Percentiles rank a stretch among this genome's conserved stretches.
Evolutionary conservation across 2,113 vertebrate genomes (phyloP).

Genomic region (Caloenas nicobarica): DNA sequence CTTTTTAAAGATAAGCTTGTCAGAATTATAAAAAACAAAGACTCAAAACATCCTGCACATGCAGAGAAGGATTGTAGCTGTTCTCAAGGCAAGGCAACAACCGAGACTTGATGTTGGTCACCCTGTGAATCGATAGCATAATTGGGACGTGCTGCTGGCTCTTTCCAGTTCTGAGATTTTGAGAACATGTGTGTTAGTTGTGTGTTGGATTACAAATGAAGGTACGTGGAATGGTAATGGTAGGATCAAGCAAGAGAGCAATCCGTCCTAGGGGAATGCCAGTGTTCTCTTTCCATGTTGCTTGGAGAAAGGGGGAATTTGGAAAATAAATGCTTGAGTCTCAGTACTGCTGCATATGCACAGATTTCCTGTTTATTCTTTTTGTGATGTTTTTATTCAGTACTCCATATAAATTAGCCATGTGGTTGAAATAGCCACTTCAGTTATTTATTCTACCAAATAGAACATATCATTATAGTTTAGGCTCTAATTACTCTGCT

Average conservation of each 20-base stretch:
- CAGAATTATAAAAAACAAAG: not conserved
- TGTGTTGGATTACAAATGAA: not conserved
- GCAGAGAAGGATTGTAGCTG: not conserved
- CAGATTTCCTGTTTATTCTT: not conserved
- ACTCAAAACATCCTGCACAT: not conserved
- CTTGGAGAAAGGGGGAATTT: not conserved
- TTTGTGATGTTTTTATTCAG: not conserved
- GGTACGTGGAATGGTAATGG: fast-evolving
- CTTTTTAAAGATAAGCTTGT: not conserved
- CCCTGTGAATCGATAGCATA: fast-evolving
- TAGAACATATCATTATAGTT: not conserved
- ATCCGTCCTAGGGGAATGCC: not conserved
- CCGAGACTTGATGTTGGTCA: not conserved
- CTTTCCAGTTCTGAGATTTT: not conserved
- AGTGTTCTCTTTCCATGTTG: not conserved
- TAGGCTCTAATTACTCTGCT: not conserved
- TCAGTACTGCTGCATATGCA: not conserved
- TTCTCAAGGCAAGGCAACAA: not conserved
- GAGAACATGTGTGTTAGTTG: not conserved
- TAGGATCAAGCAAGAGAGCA: not conserved
- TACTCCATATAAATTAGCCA: not conserved
- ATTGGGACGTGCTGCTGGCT: not conserved
- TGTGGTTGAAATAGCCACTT: not conserved
- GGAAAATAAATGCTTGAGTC: not conserved
- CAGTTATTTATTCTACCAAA: not conserved